Percentiles rank a stretch among this genome's conserved stretches.
Conservation (phyloP, 2,113 vertebrate species). For the Crocuta crocuta region DNA sequence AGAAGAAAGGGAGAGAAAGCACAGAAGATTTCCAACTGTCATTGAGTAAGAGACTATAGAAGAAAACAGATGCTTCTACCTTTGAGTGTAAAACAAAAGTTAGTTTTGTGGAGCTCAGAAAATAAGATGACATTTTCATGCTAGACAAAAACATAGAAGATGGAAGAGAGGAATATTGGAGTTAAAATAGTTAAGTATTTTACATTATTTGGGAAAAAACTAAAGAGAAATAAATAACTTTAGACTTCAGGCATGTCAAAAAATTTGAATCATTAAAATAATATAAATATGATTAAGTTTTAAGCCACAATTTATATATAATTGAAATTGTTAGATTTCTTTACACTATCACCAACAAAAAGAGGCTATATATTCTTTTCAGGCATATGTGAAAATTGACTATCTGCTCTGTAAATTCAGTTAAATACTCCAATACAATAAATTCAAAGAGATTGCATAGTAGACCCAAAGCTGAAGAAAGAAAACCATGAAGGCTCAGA, state of each 20-base stretch:
- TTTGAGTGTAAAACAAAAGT: not conserved
- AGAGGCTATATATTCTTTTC: not conserved
- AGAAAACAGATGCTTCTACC: not conserved
- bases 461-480: not conserved
- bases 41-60: not conserved
- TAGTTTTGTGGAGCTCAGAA: not conserved
- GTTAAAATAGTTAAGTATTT: conserved; percentile 29
- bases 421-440: not conserved
- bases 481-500: not conserved
- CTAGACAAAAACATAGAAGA: not conserved
- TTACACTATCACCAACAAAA: not conserved
- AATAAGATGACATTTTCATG: conserved; percentile 29
- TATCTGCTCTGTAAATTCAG: not conserved
- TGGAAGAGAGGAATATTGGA: not conserved
- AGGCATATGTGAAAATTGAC: not conserved
- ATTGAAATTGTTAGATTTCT: not conserved
- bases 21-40: not conserved
- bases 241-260: not conserved
- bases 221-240: not conserved
- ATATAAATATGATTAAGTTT: not conserved
- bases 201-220: not conserved
- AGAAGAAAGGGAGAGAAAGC: not conserved
- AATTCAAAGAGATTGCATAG: not conserved
- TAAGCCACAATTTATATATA: not conserved
- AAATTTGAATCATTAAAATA: conserved; percentile 13